phyloP scores from a whole-genome alignment of 2,113 vertebrate species.

The Heterochromis multidens region DNA sequence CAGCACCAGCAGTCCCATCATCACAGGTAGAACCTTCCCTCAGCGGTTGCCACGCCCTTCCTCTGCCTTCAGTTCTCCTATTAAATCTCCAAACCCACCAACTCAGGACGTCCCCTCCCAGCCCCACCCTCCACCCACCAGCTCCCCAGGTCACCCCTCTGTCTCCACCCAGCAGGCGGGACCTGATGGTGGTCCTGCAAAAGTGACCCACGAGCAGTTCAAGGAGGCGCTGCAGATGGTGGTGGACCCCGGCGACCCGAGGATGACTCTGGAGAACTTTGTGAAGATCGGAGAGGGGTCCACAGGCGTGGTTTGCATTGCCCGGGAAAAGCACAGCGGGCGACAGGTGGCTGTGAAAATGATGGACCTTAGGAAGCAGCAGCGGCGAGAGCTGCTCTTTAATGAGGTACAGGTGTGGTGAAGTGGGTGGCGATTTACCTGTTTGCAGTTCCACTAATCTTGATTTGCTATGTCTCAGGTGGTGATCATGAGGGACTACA shows the following conservation, averaged over 20 bases:
- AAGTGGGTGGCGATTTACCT: not conserved
- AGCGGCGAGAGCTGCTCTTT: conserved; percentile 91
- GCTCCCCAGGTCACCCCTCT: conserved; percentile 68
- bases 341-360: conserved; percentile 92
- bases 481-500: conserved; percentile 94
- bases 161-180: conserved; percentile 51
- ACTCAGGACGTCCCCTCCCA: conserved; percentile 64
- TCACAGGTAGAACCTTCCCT: not conserved
- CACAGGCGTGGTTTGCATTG: conserved; percentile 89
- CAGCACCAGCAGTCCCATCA: conserved; percentile 57
- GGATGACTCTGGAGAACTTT: conserved; percentile 83
- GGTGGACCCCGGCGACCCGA: conserved; percentile 87
- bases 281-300: conserved; percentile 94
- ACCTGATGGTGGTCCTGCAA: conserved; percentile 50
- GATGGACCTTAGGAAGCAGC: conserved; percentile 93
- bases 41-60: conserved; percentile 59
- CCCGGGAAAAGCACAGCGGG: conserved; percentile 83
- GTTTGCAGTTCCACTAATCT: not conserved
- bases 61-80: conserved; percentile 45
- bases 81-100: not conserved
- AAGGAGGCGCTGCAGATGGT: conserved; percentile 89
- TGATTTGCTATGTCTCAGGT: conserved; percentile 73
- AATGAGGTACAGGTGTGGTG: conserved; percentile 80
- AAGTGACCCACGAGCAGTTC: conserved; percentile 88
- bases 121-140: conserved; percentile 68